phyloP scores from a whole-genome alignment of 2,113 vertebrate genomes.

The Paraplagusia blochii region DNA sequence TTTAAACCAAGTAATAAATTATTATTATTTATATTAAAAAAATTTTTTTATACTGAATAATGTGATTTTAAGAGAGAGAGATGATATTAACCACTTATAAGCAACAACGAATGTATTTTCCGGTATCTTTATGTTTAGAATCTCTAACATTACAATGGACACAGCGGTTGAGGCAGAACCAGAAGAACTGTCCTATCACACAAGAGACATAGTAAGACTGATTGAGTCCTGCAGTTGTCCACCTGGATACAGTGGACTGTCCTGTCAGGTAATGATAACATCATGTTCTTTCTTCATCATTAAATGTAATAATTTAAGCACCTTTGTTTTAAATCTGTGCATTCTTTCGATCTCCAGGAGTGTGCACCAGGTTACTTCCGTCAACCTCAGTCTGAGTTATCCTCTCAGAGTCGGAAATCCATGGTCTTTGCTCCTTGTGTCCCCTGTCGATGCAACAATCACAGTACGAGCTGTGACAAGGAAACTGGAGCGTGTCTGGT shows the following conservation, averaged over 20 bases:
- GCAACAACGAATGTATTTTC: too few species aligned
- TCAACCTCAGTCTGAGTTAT: slow-evolving; percentile 64
- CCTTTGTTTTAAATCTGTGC: too few species aligned
- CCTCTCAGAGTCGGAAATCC: slow-evolving; percentile 23
- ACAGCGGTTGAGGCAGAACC: slow-evolving; percentile 76
- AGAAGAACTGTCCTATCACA: slow-evolving; percentile 47
- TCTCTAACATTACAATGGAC: slow-evolving; percentile 90
- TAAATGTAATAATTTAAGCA: too few species aligned
- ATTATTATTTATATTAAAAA: too few species aligned
- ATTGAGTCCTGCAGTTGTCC: slow-evolving; percentile 89
- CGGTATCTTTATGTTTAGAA: slow-evolving; percentile 67
- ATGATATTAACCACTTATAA: too few species aligned
- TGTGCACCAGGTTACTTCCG: slow-evolving; percentile 86
- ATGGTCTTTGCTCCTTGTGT: slow-evolving; percentile 78
- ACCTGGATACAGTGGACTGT: slow-evolving; percentile 83
- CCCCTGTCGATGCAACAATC: slow-evolving; percentile 86
- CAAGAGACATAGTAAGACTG: slow-evolving; percentile 60
- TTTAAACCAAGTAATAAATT: too few species aligned
- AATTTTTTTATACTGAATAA: too few species aligned
- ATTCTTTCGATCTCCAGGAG: slow-evolving; percentile 65
- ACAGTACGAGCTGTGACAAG: slow-evolving; percentile 83
- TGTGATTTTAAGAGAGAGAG: too few species aligned
- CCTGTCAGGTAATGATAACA: slow-evolving; percentile 85
- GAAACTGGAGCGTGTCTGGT: slow-evolving; percentile 88
- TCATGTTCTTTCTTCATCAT: too few species aligned